Evolutionary conservation across 2,888 invertebrate genomes (phyloP), one percentile per base, ranked within the genome.

Genomic region (Zelleria hepariella): DNA sequence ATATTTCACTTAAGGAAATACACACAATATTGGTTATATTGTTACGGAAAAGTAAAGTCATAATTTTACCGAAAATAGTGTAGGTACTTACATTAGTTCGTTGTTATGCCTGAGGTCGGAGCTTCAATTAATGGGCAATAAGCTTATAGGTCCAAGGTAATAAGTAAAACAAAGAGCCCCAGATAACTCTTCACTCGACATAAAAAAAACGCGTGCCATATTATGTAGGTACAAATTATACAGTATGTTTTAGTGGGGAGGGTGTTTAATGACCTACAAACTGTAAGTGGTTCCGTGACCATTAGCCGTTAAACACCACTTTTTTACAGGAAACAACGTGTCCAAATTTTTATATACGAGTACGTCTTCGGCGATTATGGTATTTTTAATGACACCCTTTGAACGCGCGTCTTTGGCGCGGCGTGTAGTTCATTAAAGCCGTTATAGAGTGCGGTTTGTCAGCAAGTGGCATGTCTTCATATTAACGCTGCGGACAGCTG

Each of bases 401-500:
- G n/a, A n/a, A n/a, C 21, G 23, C 25, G 23, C 25, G n/a, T 15
- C 24, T 23, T 25, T 25, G 21, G 27, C 49, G 27, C 21, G 26
- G n/a, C 20, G 51, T 27, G 55, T 21, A 32, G 21, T 55, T 55
- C 42, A 55, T 55, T 55, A 55, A 32, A 25, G 20, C 21, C 20
- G 32, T 27, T 55, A 24, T 42, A 54, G 24, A 42, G 53, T 23
- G 25, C 7, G 18, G 58, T 42, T 20, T 83, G 82, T 73, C 78
- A 75, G 73, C 67, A 71, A 69, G 68, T 56, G 72, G 70, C 73
- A 74, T 79, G 84, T 82, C 84, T 72, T 79, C 83, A 78, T 84
- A 80, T 82, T 81, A 84, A 82, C 80, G 74, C 66, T 68, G 47
- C 63, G 80, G 83, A 80, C 87, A 86, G 86, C 84, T 83, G 85